phyloP scores from a whole-genome alignment of 2,113 vertebrate genomes.

The Pteropus alecto region DNA sequence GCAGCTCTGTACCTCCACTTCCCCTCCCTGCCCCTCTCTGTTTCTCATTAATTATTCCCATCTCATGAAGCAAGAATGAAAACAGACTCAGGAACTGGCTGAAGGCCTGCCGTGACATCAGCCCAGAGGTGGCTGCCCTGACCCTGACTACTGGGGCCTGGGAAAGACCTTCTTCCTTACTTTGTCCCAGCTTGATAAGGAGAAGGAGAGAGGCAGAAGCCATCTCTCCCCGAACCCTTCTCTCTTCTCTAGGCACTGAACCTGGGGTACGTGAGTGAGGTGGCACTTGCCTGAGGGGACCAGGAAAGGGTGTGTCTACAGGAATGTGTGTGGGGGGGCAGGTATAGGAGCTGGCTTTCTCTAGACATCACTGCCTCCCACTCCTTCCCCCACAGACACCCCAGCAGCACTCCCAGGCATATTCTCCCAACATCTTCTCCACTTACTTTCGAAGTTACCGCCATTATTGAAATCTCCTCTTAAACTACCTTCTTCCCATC shows the following conservation, averaged over 20 bases:
- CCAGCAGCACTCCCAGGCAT: not conserved
- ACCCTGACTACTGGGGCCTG: not conserved
- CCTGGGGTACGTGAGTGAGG: not conserved
- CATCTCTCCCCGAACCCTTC: not conserved
- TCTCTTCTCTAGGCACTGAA: not conserved
- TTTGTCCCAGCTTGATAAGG: not conserved
- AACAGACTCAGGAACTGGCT: constrained; percentile 62
- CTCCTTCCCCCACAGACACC: not conserved
- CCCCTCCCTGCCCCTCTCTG: constrained; percentile 12
- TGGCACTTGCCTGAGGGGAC: not conserved
- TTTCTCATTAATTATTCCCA: constrained; percentile 62
- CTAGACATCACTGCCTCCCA: not conserved
- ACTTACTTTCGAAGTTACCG: not conserved
- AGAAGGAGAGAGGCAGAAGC: not conserved
- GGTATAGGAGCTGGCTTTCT: not conserved
- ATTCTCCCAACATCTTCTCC: not conserved
- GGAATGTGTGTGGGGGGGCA: not conserved
- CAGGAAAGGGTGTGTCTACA: not conserved
- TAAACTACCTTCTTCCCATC: not conserved
- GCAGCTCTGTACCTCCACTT: not conserved
- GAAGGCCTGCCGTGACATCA: constrained; percentile 63
- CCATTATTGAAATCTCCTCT: not conserved
- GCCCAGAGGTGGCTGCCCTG: not conserved
- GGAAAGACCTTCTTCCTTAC: not conserved
- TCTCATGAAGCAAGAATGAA: constrained; percentile 67